These are phyloP conservation scores for Antheraea mylitta DNA, from an alignment of 1,140 invertebrate species.

Conservation along the genomic window DNA sequence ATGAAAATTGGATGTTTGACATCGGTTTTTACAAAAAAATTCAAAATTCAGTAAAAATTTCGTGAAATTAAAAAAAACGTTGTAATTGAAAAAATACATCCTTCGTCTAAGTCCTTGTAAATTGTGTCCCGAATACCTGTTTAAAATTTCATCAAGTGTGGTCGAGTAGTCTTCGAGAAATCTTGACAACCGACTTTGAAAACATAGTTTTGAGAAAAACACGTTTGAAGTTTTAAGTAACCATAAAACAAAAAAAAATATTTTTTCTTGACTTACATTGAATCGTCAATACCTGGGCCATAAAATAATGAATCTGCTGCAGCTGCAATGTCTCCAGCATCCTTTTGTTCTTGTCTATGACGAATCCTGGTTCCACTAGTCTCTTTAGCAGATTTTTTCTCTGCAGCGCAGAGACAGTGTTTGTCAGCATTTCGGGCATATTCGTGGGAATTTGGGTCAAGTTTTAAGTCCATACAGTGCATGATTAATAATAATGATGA, in stretches of 20 bases:
- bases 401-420: neutral
- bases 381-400: constrained; percentile 9
- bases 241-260: neutral
- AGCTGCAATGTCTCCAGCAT: constrained; percentile 13
- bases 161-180: constrained; percentile 6
- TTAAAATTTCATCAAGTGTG: constrained; percentile 3
- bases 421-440: constrained; percentile 11
- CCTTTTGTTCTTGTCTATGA: constrained; percentile 13
- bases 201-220: constrained; percentile 2
- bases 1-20: neutral
- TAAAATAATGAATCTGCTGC: constrained; percentile 13
- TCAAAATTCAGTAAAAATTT: constrained; percentile 2
- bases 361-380: constrained; percentile 10
- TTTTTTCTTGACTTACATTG: neutral
- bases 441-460: constrained; percentile 2
- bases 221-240: constrained; percentile 7
- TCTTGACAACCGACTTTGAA: constrained; percentile 9
- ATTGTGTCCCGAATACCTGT: constrained; percentile 4
- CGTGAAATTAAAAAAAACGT: neutral
- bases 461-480: constrained; percentile 8
- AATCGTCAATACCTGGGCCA: constrained; percentile 4
- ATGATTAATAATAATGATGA: constrained; percentile 10
- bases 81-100: constrained; percentile 8
- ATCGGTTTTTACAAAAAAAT: neutral
- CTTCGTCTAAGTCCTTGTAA: neutral